A percentile compares a stretch with the other conserved stretches of the same genome.
Conservation (phyloP, 2,797 vertebrate genomes). For the Periparus ater region DNA sequence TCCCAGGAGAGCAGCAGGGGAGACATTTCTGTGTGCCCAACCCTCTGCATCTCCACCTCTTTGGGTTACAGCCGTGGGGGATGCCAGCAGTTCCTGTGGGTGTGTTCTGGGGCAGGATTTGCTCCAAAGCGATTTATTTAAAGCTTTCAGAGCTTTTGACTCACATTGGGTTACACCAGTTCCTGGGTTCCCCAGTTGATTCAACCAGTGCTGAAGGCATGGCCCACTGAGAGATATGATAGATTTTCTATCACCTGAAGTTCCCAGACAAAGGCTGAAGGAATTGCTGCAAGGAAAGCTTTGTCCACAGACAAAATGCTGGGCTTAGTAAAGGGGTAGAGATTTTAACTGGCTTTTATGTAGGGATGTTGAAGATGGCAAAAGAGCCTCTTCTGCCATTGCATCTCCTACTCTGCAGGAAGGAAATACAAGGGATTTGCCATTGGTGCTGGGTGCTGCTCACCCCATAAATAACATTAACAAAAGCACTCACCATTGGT, state of each 20-base stretch:
- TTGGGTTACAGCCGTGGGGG: fast-evolving
- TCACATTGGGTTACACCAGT: neutral
- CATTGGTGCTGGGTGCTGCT: fast-evolving
- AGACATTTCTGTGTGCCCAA: fast-evolving
- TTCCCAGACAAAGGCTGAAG: neutral
- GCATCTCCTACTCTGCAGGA: neutral
- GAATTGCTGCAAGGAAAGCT: neutral
- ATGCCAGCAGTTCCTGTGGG: neutral
- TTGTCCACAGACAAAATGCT: neutral
- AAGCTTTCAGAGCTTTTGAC: neutral
- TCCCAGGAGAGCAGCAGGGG: neutral
- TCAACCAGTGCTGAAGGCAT: neutral
- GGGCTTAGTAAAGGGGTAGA: neutral
- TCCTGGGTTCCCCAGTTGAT: neutral
- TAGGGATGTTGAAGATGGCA: neutral
- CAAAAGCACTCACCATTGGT: slow-evolving; percentile 75
- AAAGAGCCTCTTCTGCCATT: neutral
- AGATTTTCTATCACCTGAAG: neutral
- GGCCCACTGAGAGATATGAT: fast-evolving
- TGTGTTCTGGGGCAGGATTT: neutral
- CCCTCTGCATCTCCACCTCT: neutral
- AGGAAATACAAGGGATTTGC: neutral
- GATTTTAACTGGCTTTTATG: neutral
- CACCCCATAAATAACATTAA: fast-evolving
- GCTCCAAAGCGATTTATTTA: fast-evolving